Conservation (phyloP, 2,888 invertebrate species). For the Melanargia galathea region DNA sequence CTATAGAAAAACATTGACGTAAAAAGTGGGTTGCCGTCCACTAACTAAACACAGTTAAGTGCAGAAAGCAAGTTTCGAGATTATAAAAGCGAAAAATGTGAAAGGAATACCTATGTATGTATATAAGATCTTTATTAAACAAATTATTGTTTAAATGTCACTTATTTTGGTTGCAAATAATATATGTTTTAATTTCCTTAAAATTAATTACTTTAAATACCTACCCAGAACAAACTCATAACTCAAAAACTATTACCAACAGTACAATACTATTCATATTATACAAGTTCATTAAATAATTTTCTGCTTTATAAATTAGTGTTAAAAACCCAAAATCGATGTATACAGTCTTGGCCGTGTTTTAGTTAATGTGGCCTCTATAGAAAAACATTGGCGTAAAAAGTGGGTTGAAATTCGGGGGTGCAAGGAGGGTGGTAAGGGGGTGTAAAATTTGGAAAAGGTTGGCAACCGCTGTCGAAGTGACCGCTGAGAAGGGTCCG, state of each 20-base stretch:
- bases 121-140: not conserved
- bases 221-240: not conserved
- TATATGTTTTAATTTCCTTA: no score
- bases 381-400: conserved; percentile 83
- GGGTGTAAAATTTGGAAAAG: conserved; percentile 59
- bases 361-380: conserved; percentile 61
- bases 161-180: no score
- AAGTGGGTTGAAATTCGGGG: conserved; percentile 73
- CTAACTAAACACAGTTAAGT: not conserved
- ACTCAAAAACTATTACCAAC: not conserved
- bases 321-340: not conserved
- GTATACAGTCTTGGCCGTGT: not conserved
- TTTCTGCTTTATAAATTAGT: not conserved
- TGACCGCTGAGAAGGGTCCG: conserved; percentile 81
- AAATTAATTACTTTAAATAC: no score
- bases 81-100: not conserved
- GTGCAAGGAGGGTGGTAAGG: conserved; percentile 41
- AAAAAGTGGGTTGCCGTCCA: conserved; percentile 59
- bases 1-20: conserved; percentile 82
- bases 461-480: conserved; percentile 78
- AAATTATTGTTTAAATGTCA: no score
- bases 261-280: no score
- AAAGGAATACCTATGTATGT: not conserved
- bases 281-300: not conserved
- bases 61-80: not conserved